These are phyloP conservation scores for Drosophila mojavensis DNA, from an alignment of 1,140 invertebrate species.

Conservation along the genomic window DNA sequence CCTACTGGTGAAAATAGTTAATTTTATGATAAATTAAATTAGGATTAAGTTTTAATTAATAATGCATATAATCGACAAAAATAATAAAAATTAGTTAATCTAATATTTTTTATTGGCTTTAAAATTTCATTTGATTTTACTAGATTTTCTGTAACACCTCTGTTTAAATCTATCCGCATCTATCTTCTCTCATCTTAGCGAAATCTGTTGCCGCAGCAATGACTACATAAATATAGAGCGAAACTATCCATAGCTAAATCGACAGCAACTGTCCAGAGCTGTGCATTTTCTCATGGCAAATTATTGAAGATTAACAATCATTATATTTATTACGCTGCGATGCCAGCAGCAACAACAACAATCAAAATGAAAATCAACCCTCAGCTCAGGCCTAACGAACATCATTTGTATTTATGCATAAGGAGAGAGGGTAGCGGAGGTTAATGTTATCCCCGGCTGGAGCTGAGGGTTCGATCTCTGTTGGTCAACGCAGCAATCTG, in stretches of 20 bases:
- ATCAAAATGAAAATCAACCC: constrained; percentile 39
- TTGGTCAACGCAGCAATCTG: constrained; percentile 60
- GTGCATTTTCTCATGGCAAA: constrained; percentile 76
- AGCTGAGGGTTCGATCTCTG: constrained; percentile 49
- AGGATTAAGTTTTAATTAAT: too few relatives aligned
- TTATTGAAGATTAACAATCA: constrained; percentile 80
- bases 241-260: constrained; percentile 45
- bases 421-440: not conserved
- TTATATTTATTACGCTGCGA: constrained; percentile 69
- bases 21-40: too few relatives aligned
- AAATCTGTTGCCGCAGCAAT: not conserved
- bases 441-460: not conserved
- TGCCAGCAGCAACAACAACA: constrained; percentile 18
- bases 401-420: constrained; percentile 53
- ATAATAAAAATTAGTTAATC: too few relatives aligned
- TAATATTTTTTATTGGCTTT: too few relatives aligned
- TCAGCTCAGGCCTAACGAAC: constrained; percentile 47
- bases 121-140: too few relatives aligned
- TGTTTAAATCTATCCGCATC: too few relatives aligned
- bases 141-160: too few relatives aligned
- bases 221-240: constrained; percentile 43
- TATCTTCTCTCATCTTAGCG: not conserved
- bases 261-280: constrained; percentile 47
- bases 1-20: too few relatives aligned
- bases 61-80: too few relatives aligned